Percentiles rank a stretch among this genome's conserved stretches.
Conservation (phyloP, 2,113 vertebrate genomes). For the Meles meles region DNA sequence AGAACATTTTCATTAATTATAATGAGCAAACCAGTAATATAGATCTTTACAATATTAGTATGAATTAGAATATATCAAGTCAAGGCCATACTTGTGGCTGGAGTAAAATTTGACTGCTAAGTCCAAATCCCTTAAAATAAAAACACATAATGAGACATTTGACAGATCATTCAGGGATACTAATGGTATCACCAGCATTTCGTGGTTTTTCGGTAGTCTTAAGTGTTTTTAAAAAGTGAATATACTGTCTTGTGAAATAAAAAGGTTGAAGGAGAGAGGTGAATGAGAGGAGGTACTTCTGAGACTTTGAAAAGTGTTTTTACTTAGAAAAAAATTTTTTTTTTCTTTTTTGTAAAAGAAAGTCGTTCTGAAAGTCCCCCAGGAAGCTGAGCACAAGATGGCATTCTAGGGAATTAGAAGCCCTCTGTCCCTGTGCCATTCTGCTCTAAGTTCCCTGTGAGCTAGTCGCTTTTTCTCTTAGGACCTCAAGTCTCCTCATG, state of each 20-base stretch:
- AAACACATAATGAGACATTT: neutral
- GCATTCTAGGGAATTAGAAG: neutral
- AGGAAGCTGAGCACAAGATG: neutral
- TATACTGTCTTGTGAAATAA: neutral
- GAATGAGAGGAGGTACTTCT: neutral
- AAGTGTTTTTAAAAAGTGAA: neutral
- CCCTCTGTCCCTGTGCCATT: accelerated
- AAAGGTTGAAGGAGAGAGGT: neutral
- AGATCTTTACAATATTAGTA: neutral
- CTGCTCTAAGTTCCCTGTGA: neutral
- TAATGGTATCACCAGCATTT: neutral
- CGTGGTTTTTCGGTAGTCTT: neutral
- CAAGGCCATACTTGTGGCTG: neutral
- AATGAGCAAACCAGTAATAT: neutral
- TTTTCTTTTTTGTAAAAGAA: neutral
- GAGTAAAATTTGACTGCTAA: neutral
- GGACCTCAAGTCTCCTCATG: neutral
- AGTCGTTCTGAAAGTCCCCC: neutral
- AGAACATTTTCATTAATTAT: slow-evolving; percentile 40
- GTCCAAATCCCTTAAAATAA: neutral
- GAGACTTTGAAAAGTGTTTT: neutral
- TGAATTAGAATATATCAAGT: neutral
- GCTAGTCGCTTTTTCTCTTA: neutral
- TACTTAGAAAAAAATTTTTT: neutral
- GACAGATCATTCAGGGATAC: neutral